Conservation (phyloP, 2,113 vertebrate species). For the Elephantulus edwardii region DNA sequence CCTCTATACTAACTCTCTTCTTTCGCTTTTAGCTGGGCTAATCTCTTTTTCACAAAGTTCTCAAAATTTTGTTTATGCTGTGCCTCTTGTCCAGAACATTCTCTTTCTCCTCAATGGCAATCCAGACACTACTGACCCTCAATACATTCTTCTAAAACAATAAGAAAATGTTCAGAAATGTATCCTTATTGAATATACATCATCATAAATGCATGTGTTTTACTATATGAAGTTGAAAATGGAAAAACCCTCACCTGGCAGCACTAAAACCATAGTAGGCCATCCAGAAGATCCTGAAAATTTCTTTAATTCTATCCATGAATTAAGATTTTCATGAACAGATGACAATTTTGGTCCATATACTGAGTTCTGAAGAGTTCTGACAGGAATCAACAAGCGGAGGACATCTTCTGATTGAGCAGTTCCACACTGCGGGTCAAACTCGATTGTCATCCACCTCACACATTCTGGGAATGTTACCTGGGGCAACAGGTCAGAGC, state of each 20-base stretch:
- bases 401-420: conserved; percentile 97
- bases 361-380: conserved; percentile 90
- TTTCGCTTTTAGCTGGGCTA: background rate
- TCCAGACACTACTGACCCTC: background rate
- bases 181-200: background rate
- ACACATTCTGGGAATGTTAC: conserved; percentile 99
- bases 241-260: conserved; percentile 89
- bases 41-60: background rate
- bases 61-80: background rate
- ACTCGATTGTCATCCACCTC: conserved; percentile 97
- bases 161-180: conserved; percentile 8
- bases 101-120: background rate
- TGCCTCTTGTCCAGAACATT: background rate
- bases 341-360: conserved; percentile 90
- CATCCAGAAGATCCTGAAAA: conserved; percentile 96
- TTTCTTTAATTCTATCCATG: conserved; percentile 98
- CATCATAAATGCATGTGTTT: background rate
- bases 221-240: background rate
- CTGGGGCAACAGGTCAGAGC: conserved; percentile 79
- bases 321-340: conserved; percentile 95
- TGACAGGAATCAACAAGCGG: conserved; percentile 94
- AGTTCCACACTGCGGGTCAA: conserved; percentile 96
- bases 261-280: conserved; percentile 95
- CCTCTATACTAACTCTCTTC: background rate
- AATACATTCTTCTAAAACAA: conserved; percentile 32